Evolutionary conservation across 2,888 invertebrate genomes (phyloP), one percentile per base, ranked within the genome.

Genomic region (Hypomecis atomaria): DNA sequence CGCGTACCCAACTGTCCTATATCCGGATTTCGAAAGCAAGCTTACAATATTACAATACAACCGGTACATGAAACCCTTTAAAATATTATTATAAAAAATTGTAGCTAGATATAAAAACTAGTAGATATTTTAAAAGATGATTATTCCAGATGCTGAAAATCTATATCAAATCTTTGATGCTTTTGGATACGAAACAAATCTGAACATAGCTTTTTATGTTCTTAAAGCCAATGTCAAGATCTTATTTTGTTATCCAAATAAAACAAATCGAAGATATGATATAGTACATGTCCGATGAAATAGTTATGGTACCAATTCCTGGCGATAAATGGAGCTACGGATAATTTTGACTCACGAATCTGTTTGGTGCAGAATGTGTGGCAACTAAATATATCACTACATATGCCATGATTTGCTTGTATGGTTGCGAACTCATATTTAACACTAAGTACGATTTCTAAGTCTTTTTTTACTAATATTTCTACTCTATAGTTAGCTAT

Each of bases 351-450:
- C 53, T 53, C 81, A 77, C 75, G 76, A 79, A 63, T 63, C 67
- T 71, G 75, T 66, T 65, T 61, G 70, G 89, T 89, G 90, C 89
- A 82, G 70, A 69, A 81, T 85, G 84, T 87, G 79, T 82, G 72
- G 89, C 90, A 90, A 90, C 82, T 75, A 69, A 83, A 85, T 78
- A 81, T 67, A 74, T 48, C 40, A 50, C 68, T 66, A 70, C 61
- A 42, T 52, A 79, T 72, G 76, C 73, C 65, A 78, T 79, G 81
- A 36, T 47, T 34, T 52, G 50, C n/a, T 79, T 72, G 69, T 70
- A 82, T 81, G 81, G 75, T 78, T 78, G 83, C 75, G 75, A 84
- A 78, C 8, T 57, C 23, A 65, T 53, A 60, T 7, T 45, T 52
- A 60, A 65, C 11, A 50, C 49, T 52, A 43, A 42, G 45, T 55